Conservation (phyloP, 2,113 vertebrate species). For the Ceratotherium simum region DNA sequence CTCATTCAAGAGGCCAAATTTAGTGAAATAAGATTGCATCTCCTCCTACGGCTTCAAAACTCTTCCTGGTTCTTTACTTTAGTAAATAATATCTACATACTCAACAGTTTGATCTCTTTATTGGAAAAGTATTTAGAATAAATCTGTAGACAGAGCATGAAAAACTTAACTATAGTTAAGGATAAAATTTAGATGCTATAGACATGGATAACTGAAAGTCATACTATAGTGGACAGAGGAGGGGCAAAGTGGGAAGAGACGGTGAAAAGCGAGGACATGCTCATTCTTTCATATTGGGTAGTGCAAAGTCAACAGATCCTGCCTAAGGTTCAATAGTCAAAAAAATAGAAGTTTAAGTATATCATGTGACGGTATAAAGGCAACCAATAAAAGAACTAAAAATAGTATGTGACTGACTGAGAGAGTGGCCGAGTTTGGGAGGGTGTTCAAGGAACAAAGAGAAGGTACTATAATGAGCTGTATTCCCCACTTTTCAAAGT, state of each 20-base stretch:
- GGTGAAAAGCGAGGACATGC: neutral
- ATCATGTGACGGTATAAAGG: neutral
- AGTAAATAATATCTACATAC: neutral
- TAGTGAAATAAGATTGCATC: neutral
- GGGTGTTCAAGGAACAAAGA: neutral
- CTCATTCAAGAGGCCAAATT: neutral
- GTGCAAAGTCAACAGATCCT: neutral
- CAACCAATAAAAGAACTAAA: neutral
- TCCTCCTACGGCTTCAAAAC: neutral
- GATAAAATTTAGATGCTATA: neutral
- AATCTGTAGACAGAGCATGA: neutral
- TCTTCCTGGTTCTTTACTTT: neutral
- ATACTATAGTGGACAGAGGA: neutral
- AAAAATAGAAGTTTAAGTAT: neutral
- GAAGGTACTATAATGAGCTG: neutral
- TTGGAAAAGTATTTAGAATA: neutral
- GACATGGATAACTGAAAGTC: neutral
- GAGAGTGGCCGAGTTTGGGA: neutral
- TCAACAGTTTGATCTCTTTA: neutral
- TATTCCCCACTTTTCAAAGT: neutral
- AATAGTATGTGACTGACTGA: neutral
- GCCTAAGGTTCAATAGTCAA: neutral
- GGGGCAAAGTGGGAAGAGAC: neutral
- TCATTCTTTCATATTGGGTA: neutral
- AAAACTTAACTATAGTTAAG: neutral